phyloP scores from a whole-genome alignment of 1,140 invertebrate genomes.

The Brachionus manjavacas region DNA sequence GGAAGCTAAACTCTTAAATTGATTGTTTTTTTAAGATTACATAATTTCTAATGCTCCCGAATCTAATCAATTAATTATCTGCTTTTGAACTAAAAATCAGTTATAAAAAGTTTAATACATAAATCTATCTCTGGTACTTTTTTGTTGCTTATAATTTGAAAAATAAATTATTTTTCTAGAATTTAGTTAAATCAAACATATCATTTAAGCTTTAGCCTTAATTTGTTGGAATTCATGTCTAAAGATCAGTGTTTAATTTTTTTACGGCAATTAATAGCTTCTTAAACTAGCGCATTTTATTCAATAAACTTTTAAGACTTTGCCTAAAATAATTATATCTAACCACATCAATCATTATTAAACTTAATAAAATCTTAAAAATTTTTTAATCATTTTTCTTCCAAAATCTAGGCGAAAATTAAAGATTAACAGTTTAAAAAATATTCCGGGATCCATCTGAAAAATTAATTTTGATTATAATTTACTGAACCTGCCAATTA shows the following conservation, averaged over 20 bases:
- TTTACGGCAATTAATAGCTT: neutral
- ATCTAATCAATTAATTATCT: slow-evolving; percentile 6
- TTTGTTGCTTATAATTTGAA: neutral
- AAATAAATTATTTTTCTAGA: neutral
- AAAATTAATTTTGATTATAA: too few species aligned
- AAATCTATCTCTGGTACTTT: neutral
- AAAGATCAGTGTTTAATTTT: neutral
- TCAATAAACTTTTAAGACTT: too few species aligned
- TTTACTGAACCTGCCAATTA: too few species aligned
- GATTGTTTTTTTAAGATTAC: neutral
- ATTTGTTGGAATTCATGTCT: neutral
- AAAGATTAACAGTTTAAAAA: too few species aligned
- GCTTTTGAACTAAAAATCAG: neutral
- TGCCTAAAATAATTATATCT: too few species aligned
- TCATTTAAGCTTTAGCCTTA: neutral
- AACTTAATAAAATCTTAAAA: too few species aligned
- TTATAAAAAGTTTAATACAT: neutral
- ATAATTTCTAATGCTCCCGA: neutral
- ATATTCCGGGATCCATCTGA: too few species aligned
- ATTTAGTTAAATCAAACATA: neutral
- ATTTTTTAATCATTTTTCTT: too few species aligned
- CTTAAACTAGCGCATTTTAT: too few species aligned
- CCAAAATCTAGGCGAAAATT: too few species aligned
- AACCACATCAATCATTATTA: too few species aligned
- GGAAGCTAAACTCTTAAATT: neutral